Evolutionary conservation across 2,797 vertebrate species (phyloP), one percentile per base, ranked within the genome.

Genomic region (Chrysocyon brachyurus): DNA sequence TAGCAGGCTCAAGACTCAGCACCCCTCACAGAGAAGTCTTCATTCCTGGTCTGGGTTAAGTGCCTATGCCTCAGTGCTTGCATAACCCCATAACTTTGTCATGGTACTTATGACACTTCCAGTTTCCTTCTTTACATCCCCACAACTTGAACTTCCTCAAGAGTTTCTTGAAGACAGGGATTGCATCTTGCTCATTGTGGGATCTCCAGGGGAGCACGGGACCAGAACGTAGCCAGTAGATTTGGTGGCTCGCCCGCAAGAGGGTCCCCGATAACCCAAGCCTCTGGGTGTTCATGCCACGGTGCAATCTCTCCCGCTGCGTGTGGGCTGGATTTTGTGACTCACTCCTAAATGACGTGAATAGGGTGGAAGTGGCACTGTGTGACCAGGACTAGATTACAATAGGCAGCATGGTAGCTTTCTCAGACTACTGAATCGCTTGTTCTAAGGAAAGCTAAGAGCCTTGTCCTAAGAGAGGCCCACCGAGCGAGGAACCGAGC

Each of bases 231-330:
- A 73, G 12, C 46, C 46, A 63, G 78, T 16, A 17, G 21, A 59
- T 5, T 2, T 59, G 92, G 52, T 40, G 52, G 12, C 11, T 56
- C 66, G 12, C 28, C 46, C 92, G n/a, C 31, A 79, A 36, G 54
- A 11, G 0, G 9, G 15, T 49, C 12, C 9, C 6, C 26, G 4
- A 46, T 12, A 49, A 85, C 40, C 54, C 79, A 2, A 0, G 54
- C 28, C 33, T 81, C 33, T 68, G 46, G n/a, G 19, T 36, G 31
- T 33, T 59, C 15, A 5, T 12, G 24, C 46, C 64, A 40, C 72
- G 36, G 17, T 24, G 6, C 12, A 24, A 68, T 56, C 2, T 66
- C 28, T 92, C 36, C 56, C 12, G 4, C 0, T 21, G 40, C 73
- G 16, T 15, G 7, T 63, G 12, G 70, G 17, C 66, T 89, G 28